A percentile compares a stretch with the other conserved stretches of the same genome.
phyloP scores from a whole-genome alignment of 2,888 invertebrate genomes.

The Eudasyphora cyanicolor region DNA sequence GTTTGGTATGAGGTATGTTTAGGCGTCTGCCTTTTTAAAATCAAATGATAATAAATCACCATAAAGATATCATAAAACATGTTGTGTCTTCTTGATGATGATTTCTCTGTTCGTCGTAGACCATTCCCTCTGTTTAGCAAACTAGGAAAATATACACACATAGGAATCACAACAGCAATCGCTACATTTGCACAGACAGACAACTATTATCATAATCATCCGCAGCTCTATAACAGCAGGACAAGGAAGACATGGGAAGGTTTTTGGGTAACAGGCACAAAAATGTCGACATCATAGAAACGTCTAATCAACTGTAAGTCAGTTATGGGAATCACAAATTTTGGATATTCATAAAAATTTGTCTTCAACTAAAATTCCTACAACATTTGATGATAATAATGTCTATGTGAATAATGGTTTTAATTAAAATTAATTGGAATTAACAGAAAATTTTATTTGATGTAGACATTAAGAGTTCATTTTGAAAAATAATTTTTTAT shows the following conservation, averaged over 20 bases:
- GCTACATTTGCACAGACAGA: conserved; percentile 26
- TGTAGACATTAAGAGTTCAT: too few species aligned
- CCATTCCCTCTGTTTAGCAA: neutral
- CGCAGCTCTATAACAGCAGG: conserved; percentile 33
- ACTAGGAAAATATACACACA: neutral
- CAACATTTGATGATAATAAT: too few species aligned
- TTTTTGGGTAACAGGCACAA: neutral
- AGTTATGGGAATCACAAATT: conserved; percentile 47
- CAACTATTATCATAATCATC: conserved; percentile 57
- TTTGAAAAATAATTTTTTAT: too few species aligned
- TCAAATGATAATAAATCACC: conserved; percentile 79
- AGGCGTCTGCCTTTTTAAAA: conserved; percentile 73
- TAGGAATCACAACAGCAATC: neutral
- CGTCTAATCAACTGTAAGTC: conserved; percentile 50
- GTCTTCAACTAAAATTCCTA: too few species aligned
- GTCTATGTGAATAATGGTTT: too few species aligned
- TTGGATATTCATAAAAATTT: conserved; percentile 51
- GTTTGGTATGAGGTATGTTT: conserved; percentile 44
- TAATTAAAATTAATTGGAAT: too few species aligned
- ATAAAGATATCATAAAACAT: conserved; percentile 78
- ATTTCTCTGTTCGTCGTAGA: neutral
- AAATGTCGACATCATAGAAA: conserved; percentile 27
- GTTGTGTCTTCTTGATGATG: conserved; percentile 68
- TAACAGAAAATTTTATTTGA: too few species aligned
- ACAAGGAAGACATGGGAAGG: neutral